These are phyloP conservation scores for Caradrina kadenii DNA, from an alignment of 2,888 invertebrate genomes.

Conservation along the genomic window DNA sequence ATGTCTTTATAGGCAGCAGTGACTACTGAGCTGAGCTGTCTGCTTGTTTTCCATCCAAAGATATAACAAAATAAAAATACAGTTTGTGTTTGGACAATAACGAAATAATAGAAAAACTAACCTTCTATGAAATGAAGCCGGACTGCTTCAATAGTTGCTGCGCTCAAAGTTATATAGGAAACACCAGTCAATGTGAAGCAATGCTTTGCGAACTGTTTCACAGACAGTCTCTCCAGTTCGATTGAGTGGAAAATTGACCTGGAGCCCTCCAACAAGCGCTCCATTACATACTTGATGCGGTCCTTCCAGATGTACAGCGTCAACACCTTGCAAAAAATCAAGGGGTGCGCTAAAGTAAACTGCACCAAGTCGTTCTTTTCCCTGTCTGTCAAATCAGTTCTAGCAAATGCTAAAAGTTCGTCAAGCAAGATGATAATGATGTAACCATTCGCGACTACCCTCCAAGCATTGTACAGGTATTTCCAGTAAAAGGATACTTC, in stretches of 20 bases:
- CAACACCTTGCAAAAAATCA: slow-evolving; percentile 70
- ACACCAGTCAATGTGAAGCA: slow-evolving; percentile 50
- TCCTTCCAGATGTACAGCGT: slow-evolving; percentile 68
- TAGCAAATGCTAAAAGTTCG: slow-evolving; percentile 67
- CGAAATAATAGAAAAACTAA: slow-evolving; percentile 45
- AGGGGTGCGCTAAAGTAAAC: slow-evolving; percentile 72
- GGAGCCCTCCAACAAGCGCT: slow-evolving; percentile 72
- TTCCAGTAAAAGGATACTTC: slow-evolving; percentile 51
- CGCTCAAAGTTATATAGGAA: slow-evolving; percentile 63
- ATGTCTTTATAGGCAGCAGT: too few relatives aligned
- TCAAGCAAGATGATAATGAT: slow-evolving; percentile 65
- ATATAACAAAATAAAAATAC: too few relatives aligned
- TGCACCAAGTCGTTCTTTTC: slow-evolving; percentile 74
- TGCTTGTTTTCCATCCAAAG: too few relatives aligned
- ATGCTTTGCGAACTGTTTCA: slow-evolving; percentile 66
- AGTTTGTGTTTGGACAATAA: neutral
- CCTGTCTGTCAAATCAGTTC: slow-evolving; percentile 69
- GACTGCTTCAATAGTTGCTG: slow-evolving; percentile 66
- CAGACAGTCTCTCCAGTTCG: slow-evolving; percentile 68
- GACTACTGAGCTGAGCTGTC: too few relatives aligned
- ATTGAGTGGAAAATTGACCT: slow-evolving; percentile 59
- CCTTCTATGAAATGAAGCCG: slow-evolving; percentile 71
- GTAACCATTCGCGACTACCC: slow-evolving; percentile 67
- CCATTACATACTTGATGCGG: slow-evolving; percentile 67
- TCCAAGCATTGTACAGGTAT: slow-evolving; percentile 69